Conservation (phyloP, 2,888 invertebrate species). For the Kuschelorhynchus macadamiae region DNA sequence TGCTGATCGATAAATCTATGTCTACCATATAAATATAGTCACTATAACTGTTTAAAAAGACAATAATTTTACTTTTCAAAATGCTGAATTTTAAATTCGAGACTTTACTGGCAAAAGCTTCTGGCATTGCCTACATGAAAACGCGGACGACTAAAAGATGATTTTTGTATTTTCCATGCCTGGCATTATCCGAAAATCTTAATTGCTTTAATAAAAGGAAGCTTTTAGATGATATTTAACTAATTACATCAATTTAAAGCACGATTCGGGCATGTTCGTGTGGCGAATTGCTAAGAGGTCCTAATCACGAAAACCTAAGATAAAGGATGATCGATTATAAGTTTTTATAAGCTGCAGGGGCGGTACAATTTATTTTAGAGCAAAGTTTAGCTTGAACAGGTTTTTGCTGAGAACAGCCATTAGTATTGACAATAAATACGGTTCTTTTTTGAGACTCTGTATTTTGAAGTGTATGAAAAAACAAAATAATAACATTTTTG, state of each 20-base stretch:
- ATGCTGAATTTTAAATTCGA: too few relatives aligned
- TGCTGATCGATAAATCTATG: too few relatives aligned
- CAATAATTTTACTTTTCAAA: too few relatives aligned
- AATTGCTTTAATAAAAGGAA: conserved; percentile 38
- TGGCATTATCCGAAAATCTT: conserved; percentile 39
- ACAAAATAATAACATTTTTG: too few relatives aligned
- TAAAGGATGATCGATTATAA: conserved; percentile 29
- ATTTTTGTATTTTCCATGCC: conserved; percentile 7
- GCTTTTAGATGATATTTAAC: conserved; percentile 39
- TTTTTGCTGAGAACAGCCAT: neutral
- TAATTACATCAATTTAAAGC: conserved; percentile 31
- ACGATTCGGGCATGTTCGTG: conserved; percentile 35
- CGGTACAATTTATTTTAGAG: neutral
- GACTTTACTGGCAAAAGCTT: too few relatives aligned
- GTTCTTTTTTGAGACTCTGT: too few relatives aligned
- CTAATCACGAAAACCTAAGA: conserved; percentile 31
- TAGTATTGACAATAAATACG: too few relatives aligned
- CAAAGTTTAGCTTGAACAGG: neutral
- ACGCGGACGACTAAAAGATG: conserved; percentile 24
- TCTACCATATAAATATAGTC: too few relatives aligned
- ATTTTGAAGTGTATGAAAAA: too few relatives aligned
- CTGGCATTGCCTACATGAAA: too few relatives aligned
- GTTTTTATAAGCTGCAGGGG: conserved; percentile 1
- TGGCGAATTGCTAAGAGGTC: conserved; percentile 22
- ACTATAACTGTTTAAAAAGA: too few relatives aligned